Evolutionary conservation across 2,113 vertebrate genomes (phyloP), one percentile per base, ranked within the genome.

Genomic region (Eleginops maclovinus): DNA sequence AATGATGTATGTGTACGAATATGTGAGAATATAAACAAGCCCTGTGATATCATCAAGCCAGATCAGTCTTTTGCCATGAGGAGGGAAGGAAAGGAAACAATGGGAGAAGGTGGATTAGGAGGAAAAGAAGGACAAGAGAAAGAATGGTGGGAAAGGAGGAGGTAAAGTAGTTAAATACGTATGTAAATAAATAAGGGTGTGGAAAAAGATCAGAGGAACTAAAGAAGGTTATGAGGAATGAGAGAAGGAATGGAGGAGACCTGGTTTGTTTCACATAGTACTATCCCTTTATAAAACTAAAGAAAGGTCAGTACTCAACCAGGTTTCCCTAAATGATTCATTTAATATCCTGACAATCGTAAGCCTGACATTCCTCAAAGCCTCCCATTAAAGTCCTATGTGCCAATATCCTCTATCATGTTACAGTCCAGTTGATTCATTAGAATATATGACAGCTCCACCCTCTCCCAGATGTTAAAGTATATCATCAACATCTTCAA

Each of bases 401-500:
- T 19, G 53, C 28, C 36, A 36, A 63, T 72, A 68, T 53, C 65
- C 21, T 50, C 56, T 43, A 31, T 82, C 40, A 22, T 28, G 3
- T 53, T 24, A 21, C 60, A 50, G 56, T 19, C 11, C 28, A 79
- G 28, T 5, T 9, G 66, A 77, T 76, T 73, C 51, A 82, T 75
- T 67, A 54, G 26, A 66, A 60, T 36, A 24, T 69, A 50, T 49
- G 51, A 74, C 66, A 70, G 49, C 56, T 13, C 53, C 43, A 7
- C 64, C 55, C 21, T 82, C 55, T 78, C 40, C 67, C 55, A 82
- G 64, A 74, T 74, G 41, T 70, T 59, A 62, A 44, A 58, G 40
- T 84, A 59, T 58, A 78, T 70, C 59, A 75, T 70, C 69, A 66
- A 59, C 75, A 72, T 59, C 44, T 64, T 79, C 50, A 49, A 0